These are phyloP conservation scores for Neodiprion lecontei DNA, from an alignment of 1,140 invertebrate species.

Conservation along the genomic window DNA sequence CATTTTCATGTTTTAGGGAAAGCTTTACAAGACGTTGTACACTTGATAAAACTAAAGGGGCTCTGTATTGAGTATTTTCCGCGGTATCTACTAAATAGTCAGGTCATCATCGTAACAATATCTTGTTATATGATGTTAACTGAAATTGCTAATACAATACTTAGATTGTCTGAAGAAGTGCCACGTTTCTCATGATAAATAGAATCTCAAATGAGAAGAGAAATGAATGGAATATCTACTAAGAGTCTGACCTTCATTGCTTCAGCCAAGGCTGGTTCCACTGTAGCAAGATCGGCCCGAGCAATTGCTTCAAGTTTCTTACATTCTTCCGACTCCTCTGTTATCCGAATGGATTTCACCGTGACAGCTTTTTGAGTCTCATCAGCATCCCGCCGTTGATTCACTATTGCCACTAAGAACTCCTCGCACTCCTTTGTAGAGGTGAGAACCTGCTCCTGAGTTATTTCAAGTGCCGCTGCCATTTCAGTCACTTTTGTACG, in stretches of 20 bases:
- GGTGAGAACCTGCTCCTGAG: conserved; percentile 69
- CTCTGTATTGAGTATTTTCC: too few species aligned
- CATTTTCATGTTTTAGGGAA: too few species aligned
- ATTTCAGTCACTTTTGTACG: conserved; percentile 78
- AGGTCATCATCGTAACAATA: too few species aligned
- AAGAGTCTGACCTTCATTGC: conserved; percentile 69
- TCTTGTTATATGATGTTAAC: too few species aligned
- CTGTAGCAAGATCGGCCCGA: conserved; percentile 78
- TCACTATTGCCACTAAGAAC: conserved; percentile 76
- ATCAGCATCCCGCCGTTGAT: conserved; percentile 80
- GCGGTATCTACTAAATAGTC: too few species aligned
- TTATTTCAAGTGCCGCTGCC: conserved; percentile 78
- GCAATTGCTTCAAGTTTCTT: conserved; percentile 80
- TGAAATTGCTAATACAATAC: too few species aligned
- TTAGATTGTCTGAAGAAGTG: too few species aligned
- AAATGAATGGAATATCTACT: too few species aligned
- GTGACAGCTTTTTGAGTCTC: conserved; percentile 72
- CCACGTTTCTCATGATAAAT: too few species aligned
- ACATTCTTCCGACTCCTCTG: conserved; percentile 80
- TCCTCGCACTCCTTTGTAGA: conserved; percentile 72
- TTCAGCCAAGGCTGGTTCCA: conserved; percentile 85
- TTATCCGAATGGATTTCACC: conserved; percentile 72
- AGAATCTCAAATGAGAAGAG: too few species aligned
- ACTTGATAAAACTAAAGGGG: too few species aligned
- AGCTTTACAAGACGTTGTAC: too few species aligned